Evolutionary conservation across 2,113 vertebrate species (phyloP), one percentile per base, ranked within the genome.

Genomic region (Pithys albifrons): DNA sequence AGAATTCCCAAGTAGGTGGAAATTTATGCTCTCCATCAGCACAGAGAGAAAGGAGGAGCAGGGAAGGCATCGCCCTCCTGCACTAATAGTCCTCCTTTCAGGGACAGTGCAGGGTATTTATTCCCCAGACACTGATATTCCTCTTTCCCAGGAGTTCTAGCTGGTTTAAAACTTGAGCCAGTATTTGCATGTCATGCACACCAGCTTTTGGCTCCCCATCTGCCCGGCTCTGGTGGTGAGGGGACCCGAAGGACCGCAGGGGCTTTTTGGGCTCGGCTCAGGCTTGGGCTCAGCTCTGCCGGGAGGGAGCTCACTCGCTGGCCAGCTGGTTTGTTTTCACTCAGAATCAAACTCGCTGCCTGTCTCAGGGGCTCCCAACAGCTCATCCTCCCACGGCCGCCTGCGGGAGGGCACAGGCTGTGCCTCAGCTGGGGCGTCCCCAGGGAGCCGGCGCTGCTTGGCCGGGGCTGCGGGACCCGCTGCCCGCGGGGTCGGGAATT

Each of bases 1-100:
- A 92, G 85, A 89, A 82, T 72, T 85, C 93, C 93, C 73, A 54
- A 35, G 72, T 46, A 92, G 86, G 49, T 94, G 70, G 78, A 88
- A 96, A 97, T 88, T 37, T 43, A 33, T 9, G 39, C 49, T 66
- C 71, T 59, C 51, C 55, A 29, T 49, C 75, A 67, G 35, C 41
- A 41, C 1, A 0, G 28, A 74, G 70, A 73, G 69, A 35, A 75
- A 52, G 41, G 19, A 89, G 46, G 54, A 85, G 71, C 3, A 1
- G 74, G 58, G 35, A 49, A 76, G 28, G 43, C 43, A 48, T 15
- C 5, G 9, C n/a, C 78, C 48, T 33, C 9, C 45, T 31, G 41
- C 27, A 8, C n/a, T 35, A 2, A 22, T 4, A 35, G 19, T 83
- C 31, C n/a, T 78, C 25, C 22, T 77, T 80, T 66, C 11, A 48